Evolutionary conservation across 1,140 invertebrate genomes (phyloP).

Genomic region (Camponotus floridanus): DNA sequence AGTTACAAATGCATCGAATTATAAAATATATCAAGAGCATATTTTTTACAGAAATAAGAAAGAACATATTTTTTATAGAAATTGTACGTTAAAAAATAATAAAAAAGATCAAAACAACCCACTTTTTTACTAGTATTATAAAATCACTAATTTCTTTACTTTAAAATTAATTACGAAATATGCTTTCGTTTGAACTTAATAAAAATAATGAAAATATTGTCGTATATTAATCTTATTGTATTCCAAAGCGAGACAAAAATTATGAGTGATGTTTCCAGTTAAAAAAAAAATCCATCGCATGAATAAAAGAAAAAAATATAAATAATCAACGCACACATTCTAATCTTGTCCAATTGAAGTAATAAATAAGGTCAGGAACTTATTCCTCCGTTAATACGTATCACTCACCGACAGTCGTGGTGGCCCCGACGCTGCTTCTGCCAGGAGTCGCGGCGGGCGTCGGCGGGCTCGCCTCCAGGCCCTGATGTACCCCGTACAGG

Average conservation of each 20-base stretch:
- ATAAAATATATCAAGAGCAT: neutral
- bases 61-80: neutral
- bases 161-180: too few relatives aligned
- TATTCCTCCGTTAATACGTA: neutral
- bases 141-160: too few relatives aligned
- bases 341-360: neutral
- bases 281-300: neutral
- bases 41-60: neutral
- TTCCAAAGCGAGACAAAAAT: neutral
- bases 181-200: too few relatives aligned
- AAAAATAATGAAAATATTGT: too few relatives aligned
- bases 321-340: neutral
- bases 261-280: neutral
- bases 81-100: neutral
- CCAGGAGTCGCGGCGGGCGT: slow-evolving; percentile 88
- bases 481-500: slow-evolving; percentile 88
- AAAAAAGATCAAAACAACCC: neutral
- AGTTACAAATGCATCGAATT: neutral
- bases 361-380: neutral
- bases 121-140: neutral
- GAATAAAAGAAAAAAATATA: neutral
- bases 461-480: slow-evolving; percentile 83
- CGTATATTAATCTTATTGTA: neutral
- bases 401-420: slow-evolving; percentile 80
- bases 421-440: slow-evolving; percentile 82